Percentiles rank a stretch among this genome's conserved stretches.
phyloP scores from a whole-genome alignment of 1,140 invertebrate species.

The Plectus sambesii region DNA sequence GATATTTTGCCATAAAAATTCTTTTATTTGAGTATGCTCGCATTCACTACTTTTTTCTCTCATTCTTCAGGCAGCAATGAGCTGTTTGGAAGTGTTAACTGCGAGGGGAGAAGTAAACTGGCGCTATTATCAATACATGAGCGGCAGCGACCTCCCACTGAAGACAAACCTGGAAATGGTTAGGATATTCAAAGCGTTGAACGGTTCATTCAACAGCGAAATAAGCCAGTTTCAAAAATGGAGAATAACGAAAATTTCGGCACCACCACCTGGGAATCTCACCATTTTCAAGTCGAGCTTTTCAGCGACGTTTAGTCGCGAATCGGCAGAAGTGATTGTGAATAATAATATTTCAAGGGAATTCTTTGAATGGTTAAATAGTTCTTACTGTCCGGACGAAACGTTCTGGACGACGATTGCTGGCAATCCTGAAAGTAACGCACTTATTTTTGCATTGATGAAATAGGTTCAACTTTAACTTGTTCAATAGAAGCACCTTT shows the following conservation, averaged over 20 bases:
- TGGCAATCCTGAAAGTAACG: slow-evolving; percentile 9
- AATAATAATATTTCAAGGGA: slow-evolving; percentile 6
- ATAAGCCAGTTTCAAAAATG: slow-evolving; percentile 17
- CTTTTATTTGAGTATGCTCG: too few species aligned
- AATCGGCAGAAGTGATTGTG: slow-evolving; percentile 20
- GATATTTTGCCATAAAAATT: too few species aligned
- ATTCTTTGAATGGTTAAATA: slow-evolving; percentile 12
- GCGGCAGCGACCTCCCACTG: slow-evolving; percentile 10
- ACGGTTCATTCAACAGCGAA: slow-evolving; percentile 15
- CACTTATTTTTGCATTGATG: too few species aligned
- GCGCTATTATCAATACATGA: slow-evolving; percentile 9
- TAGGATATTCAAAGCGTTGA: slow-evolving; percentile 16
- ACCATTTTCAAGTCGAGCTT: slow-evolving; percentile 25
- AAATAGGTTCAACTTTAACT: too few species aligned
- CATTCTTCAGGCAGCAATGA: not conserved
- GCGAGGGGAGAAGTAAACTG: not conserved
- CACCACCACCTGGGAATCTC: too few species aligned
- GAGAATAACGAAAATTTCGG: too few species aligned
- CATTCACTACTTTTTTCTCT: slow-evolving; percentile 8
- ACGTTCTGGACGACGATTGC: slow-evolving; percentile 16
- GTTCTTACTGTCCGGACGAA: slow-evolving; percentile 10
- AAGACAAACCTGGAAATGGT: slow-evolving; percentile 23
- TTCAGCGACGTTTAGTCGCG: slow-evolving; percentile 19
- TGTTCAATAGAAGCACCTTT: too few species aligned
- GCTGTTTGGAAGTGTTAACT: slow-evolving; percentile 16